Evolutionary conservation across 92 coral and sea anemone genomes (phyloP).

Genomic region (Actinostola sp.): DNA sequence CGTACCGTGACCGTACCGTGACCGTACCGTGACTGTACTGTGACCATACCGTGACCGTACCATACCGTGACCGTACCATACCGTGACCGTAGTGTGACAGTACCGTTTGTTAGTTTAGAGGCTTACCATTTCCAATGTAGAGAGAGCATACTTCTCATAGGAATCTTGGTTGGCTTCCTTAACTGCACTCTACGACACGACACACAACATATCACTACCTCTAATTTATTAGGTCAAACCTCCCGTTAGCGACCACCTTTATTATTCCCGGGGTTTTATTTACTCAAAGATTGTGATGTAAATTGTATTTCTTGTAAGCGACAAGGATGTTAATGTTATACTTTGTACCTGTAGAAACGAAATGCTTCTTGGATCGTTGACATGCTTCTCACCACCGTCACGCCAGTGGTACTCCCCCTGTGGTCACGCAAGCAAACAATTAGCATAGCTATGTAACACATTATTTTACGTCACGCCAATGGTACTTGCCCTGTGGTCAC

Average conservation of each 20-base stretch:
- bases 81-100: too few relatives aligned
- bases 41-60: too few relatives aligned
- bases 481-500: neutral
- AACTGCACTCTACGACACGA: constrained; percentile 81
- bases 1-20: too few relatives aligned
- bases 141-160: constrained; percentile 82
- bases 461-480: neutral
- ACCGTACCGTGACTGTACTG: too few relatives aligned
- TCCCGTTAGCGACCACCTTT: too few relatives aligned
- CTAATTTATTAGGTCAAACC: too few relatives aligned
- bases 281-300: neutral
- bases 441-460: constrained; percentile 1
- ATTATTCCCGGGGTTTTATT: too few relatives aligned
- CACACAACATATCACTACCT: too few relatives aligned
- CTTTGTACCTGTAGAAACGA: constrained; percentile 80
- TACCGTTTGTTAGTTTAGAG: too few relatives aligned
- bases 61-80: too few relatives aligned
- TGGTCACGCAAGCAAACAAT: constrained; percentile 1
- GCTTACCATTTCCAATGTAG: constrained; percentile 90
- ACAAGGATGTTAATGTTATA: neutral
- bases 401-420: constrained; percentile 99
- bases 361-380: constrained; percentile 91
- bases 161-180: constrained; percentile 76
- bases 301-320: neutral
- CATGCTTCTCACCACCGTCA: constrained; percentile 95